Percentiles rank a stretch among this genome's conserved stretches.
Conservation (phyloP, 2,797 vertebrate species). For the Sebastes nivosus region DNA sequence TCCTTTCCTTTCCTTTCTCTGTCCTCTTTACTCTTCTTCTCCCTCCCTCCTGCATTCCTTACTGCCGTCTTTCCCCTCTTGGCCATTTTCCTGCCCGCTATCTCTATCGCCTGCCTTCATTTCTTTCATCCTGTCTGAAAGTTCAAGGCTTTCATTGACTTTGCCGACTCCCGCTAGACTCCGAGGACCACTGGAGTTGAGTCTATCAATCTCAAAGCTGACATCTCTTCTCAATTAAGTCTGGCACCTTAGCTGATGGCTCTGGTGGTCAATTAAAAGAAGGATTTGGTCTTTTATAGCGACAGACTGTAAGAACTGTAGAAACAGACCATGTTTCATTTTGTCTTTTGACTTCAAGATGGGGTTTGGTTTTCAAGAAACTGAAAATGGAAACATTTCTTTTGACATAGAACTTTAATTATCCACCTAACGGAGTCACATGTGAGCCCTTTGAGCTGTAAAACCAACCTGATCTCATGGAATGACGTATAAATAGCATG, state of each 20-base stretch:
- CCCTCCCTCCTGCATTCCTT: background rate
- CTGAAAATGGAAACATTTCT: background rate
- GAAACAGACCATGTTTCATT: background rate
- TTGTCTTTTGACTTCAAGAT: background rate
- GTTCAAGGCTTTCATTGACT: conserved; percentile 68
- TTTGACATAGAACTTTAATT: background rate
- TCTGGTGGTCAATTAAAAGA: conserved; percentile 52
- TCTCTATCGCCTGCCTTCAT: conserved; percentile 52
- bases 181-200: conserved; percentile 50
- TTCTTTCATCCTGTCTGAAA: conserved; percentile 53
- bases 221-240: conserved; percentile 65
- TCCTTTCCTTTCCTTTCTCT: background rate
- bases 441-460: background rate
- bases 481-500: background rate
- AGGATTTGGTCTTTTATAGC: background rate
- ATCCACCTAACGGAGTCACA: background rate
- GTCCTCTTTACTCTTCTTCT: background rate
- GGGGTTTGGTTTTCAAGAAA: background rate
- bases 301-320: background rate
- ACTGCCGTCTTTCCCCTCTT: conserved; percentile 27
- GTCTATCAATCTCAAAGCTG: conserved; percentile 38
- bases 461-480: background rate
- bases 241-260: conserved; percentile 29
- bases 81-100: conserved; percentile 33
- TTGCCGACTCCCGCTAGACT: conserved; percentile 44